Conservation (phyloP, 2,113 vertebrate genomes). For the Promerops cafer region DNA sequence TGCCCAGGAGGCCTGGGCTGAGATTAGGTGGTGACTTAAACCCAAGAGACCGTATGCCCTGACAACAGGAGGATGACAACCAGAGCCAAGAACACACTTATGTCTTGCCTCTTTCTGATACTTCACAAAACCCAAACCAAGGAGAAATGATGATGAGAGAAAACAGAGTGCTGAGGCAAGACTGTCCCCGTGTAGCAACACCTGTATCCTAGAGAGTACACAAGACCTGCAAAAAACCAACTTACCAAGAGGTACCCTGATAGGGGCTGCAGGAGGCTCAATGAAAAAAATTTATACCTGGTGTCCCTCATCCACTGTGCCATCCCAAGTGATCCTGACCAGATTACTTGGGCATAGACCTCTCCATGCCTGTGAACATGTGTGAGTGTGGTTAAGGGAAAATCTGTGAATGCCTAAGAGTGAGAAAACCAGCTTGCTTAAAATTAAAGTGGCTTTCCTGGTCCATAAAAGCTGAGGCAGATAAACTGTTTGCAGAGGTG, state of each 20-base stretch:
- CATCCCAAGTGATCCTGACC: background rate
- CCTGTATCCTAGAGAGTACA: background rate
- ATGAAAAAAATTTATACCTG: background rate
- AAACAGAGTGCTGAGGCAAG: background rate
- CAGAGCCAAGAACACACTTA: background rate
- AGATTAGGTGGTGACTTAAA: background rate
- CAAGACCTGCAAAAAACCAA: background rate
- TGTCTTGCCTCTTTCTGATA: background rate
- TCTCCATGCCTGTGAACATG: fast-evolving
- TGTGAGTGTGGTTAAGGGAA: background rate
- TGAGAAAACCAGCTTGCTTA: background rate
- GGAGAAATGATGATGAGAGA: background rate
- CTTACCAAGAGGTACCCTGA: background rate
- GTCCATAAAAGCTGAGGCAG: background rate
- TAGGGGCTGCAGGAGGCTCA: background rate
- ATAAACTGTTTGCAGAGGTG: background rate
- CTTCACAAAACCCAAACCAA: background rate
- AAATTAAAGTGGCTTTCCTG: background rate
- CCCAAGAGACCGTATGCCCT: background rate
- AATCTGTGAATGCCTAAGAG: background rate
- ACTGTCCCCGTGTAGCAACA: background rate
- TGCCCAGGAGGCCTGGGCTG: background rate
- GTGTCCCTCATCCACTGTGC: background rate
- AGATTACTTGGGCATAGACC: background rate
- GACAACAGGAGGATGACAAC: background rate